Evolutionary conservation across 2,113 vertebrate species (phyloP).

Genomic region (Corvus cornix): DNA sequence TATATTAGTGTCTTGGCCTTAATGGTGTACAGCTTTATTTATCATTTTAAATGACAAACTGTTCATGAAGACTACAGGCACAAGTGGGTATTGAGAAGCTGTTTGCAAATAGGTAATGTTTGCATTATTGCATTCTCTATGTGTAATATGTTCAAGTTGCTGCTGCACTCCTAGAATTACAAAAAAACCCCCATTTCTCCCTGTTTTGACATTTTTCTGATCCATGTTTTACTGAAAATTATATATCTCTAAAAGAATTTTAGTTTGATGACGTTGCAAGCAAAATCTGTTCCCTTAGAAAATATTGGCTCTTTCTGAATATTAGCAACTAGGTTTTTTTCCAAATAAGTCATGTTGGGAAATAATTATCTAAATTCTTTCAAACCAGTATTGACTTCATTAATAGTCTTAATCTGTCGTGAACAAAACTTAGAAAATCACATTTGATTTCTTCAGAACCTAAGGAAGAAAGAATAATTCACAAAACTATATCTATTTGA

Average conservation of each 20-base stretch:
- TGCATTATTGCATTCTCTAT: neutral
- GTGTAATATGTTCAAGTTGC: neutral
- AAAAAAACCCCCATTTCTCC: neutral
- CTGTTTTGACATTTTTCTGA: neutral
- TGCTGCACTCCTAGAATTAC: neutral
- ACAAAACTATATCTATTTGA: neutral
- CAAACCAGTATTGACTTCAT: neutral
- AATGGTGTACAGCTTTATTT: neutral
- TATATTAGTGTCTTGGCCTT: neutral
- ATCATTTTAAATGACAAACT: neutral
- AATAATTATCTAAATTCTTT: neutral
- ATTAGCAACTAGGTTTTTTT: neutral
- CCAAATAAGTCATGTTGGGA: neutral
- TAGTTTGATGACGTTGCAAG: neutral
- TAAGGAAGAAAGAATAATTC: neutral
- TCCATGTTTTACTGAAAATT: neutral
- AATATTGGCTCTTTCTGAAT: neutral
- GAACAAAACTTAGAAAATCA: neutral
- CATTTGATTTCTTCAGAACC: neutral
- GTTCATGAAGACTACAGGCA: neutral
- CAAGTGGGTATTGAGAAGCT: neutral
- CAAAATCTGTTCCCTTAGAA: neutral
- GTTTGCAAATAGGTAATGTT: neutral
- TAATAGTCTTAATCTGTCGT: neutral
- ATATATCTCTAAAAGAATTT: neutral